Conservation (phyloP, 2,888 invertebrate species). For the Meteorus colon region DNA sequence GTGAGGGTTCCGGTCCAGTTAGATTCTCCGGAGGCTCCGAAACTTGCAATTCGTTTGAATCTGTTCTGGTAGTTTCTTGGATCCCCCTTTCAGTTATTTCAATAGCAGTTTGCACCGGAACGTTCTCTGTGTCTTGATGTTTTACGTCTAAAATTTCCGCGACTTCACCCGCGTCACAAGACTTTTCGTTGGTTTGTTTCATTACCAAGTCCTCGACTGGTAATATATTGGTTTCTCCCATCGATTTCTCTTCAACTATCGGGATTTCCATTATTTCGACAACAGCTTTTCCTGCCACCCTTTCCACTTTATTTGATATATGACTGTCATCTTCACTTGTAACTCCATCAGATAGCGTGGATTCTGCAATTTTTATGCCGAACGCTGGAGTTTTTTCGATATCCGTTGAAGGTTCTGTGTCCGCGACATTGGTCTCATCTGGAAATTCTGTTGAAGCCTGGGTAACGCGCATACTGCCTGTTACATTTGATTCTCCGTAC, state of each 20-base stretch:
- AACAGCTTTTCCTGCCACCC: constrained; percentile 57
- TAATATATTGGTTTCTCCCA: background rate
- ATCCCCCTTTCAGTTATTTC: constrained; percentile 42
- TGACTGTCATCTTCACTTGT: constrained; percentile 35
- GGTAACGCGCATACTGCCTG: constrained; percentile 27
- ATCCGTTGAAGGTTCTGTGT: constrained; percentile 26
- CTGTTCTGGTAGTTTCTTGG: constrained; percentile 18
- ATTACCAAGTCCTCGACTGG: constrained; percentile 31
- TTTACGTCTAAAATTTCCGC: constrained; percentile 50
- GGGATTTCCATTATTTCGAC: background rate
- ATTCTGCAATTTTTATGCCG: constrained; percentile 21
- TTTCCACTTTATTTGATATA: constrained; percentile 69
- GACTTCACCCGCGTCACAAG: background rate
- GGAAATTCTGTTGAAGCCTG: constrained; percentile 27
- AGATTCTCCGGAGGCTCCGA: background rate
- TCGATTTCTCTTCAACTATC: constrained; percentile 26
- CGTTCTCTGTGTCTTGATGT: constrained; percentile 60
- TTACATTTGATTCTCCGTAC: constrained; percentile 38
- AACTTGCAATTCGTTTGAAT: constrained; percentile 19
- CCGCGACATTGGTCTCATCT: constrained; percentile 29
- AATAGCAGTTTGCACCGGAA: constrained; percentile 29
- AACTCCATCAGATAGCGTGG: constrained; percentile 31
- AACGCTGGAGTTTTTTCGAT: background rate
- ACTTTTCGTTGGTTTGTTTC: constrained; percentile 29
- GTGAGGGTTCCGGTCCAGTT: background rate